These are phyloP conservation scores for Epistrophe eligans DNA, from an alignment of 2,888 invertebrate species.

Conservation along the genomic window DNA sequence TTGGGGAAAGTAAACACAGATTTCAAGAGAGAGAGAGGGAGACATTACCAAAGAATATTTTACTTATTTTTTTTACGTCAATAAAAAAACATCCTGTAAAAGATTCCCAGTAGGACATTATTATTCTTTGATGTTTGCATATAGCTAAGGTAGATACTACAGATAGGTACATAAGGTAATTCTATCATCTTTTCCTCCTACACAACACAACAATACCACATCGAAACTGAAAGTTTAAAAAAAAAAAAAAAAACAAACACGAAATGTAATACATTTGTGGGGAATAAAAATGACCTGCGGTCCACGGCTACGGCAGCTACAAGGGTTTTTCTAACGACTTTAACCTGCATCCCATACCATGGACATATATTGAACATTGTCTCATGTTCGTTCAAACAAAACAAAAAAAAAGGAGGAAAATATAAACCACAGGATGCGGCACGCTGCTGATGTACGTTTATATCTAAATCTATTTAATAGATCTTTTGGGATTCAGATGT, in stretches of 20 bases:
- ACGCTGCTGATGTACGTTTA: conserved; percentile 19
- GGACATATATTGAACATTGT: neutral
- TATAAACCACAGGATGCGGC: conserved; percentile 34
- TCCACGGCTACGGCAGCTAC: conserved; percentile 7
- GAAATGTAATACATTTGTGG: conserved; percentile 44
- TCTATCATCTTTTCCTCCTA: neutral
- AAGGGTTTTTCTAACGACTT: conserved; percentile 25
- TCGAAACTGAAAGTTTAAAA: conserved; percentile 46
- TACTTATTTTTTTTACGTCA: conserved; percentile 32
- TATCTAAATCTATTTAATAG: conserved; percentile 54
- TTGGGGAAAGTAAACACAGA: conserved; percentile 63
- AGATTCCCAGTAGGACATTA: conserved; percentile 43
- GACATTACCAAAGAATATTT: conserved; percentile 65
- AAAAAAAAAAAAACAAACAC: conserved; percentile 7
- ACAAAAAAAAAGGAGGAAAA: neutral
- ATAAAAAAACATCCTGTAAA: conserved; percentile 36
- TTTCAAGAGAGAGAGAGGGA: conserved; percentile 36
- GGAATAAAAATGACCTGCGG: conserved; percentile 52
- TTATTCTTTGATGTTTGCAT: conserved; percentile 46
- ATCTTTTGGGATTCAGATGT: conserved; percentile 50
- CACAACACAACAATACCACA: neutral
- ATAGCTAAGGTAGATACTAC: neutral
- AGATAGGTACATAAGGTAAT: neutral
- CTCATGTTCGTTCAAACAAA: neutral
- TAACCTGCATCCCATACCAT: conserved; percentile 41